phyloP scores from a whole-genome alignment of 2,888 invertebrate species.

The Portevinia maculata region DNA sequence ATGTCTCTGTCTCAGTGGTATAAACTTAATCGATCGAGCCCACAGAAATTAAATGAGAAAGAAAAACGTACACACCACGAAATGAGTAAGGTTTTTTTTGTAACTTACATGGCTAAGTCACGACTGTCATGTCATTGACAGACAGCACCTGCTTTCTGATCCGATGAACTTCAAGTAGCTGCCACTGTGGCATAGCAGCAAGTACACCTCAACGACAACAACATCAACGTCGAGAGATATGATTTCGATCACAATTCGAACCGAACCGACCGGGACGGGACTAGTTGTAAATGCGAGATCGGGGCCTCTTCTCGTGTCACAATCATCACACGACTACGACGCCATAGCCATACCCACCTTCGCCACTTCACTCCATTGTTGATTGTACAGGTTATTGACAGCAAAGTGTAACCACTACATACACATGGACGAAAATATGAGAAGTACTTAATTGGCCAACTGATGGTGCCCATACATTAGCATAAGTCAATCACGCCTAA shows the following conservation, averaged over 20 bases:
- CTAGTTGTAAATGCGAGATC: constrained; percentile 45
- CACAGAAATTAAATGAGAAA: constrained; percentile 33
- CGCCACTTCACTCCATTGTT: constrained; percentile 1
- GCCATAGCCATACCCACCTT: constrained; percentile 10
- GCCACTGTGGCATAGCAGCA: constrained; percentile 28
- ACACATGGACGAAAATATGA: not conserved
- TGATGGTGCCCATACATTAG: constrained; percentile 51
- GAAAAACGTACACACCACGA: constrained; percentile 37
- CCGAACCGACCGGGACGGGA: constrained; percentile 15
- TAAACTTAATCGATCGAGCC: constrained; percentile 58
- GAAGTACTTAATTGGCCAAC: constrained; percentile 68
- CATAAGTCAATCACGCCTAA: constrained; percentile 74
- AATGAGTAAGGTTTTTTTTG: constrained; percentile 64
- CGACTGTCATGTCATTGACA: constrained; percentile 73
- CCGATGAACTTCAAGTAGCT: constrained; percentile 66
- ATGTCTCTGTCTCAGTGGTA: constrained; percentile 16
- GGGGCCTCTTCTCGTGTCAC: constrained; percentile 70
- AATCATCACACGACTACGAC: constrained; percentile 63
- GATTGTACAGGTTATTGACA: constrained; percentile 68
- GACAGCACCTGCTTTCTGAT: constrained; percentile 72
- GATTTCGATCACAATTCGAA: constrained; percentile 68
- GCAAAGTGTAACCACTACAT: constrained; percentile 40
- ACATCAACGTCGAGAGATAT: constrained; percentile 68
- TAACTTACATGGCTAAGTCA: constrained; percentile 65
- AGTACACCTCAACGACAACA: constrained; percentile 46